phyloP scores from a whole-genome alignment of 2,113 vertebrate genomes.

The Neogobius melanostomus region DNA sequence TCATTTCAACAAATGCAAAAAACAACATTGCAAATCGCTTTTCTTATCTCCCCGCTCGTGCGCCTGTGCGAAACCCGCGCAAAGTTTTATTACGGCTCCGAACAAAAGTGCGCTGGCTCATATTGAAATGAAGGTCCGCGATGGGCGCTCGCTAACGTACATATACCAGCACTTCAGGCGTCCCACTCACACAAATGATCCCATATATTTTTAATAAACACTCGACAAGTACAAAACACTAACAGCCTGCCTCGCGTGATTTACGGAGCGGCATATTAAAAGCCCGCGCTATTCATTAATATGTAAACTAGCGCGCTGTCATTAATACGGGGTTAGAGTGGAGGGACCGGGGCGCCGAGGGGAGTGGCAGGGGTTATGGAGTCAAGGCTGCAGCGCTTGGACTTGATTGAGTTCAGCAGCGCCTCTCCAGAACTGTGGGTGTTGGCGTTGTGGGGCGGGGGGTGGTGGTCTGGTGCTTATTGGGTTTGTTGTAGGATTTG shows the following conservation, averaged over 20 bases:
- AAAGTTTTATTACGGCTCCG: background rate
- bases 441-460: conserved; percentile 15
- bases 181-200: conserved; percentile 52
- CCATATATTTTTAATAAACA: conserved; percentile 68
- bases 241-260: conserved; percentile 62
- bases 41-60: background rate
- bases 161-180: conserved; percentile 73
- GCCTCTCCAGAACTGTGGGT: conserved; percentile 47
- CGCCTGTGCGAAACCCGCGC: background rate
- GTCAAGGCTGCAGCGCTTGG: conserved; percentile 56
- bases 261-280: conserved; percentile 73
- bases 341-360: conserved; percentile 52
- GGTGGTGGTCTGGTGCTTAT: conserved; percentile 12
- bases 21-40: background rate
- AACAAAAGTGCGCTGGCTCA: background rate
- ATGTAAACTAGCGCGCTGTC: conserved; percentile 74
- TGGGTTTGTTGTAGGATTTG: conserved; percentile 42
- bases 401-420: conserved; percentile 74
- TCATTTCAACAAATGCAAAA: conserved; percentile 15
- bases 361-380: conserved; percentile 40
- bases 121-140: background rate
- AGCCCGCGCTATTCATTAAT: conserved; percentile 74
- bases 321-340: conserved; percentile 71
- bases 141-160: conserved; percentile 15
- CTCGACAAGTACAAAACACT: conserved; percentile 57